Evolutionary conservation across 2,797 vertebrate species (phyloP).

Genomic region (Onychomys arenicola): DNA sequence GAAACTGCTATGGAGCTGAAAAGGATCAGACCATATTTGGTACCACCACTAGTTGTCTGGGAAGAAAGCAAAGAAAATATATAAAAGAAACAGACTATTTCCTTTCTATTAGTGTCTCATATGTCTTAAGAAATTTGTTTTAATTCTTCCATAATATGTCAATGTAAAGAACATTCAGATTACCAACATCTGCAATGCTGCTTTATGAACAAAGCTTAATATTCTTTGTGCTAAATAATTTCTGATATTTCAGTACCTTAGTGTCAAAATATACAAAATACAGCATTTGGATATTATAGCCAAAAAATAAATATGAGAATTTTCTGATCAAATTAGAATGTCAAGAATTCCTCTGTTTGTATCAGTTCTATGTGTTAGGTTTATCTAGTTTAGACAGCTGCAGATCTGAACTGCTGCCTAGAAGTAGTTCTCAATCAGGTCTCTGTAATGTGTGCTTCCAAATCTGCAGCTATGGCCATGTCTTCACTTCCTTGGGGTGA

Average conservation of each 20-base stretch:
- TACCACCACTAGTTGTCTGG: background rate
- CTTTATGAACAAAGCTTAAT: background rate
- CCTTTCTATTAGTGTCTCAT: background rate
- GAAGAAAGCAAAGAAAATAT: background rate
- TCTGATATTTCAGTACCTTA: conserved; percentile 10
- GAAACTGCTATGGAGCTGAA: background rate
- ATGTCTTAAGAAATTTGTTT: conserved; percentile 23
- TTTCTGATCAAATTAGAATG: conserved; percentile 42
- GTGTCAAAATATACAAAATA: conserved; percentile 42
- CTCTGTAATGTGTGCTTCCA: background rate
- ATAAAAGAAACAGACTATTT: background rate
- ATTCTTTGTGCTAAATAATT: background rate
- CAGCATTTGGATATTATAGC: conserved; percentile 29
- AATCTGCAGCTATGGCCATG: background rate
- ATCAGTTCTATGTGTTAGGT: background rate
- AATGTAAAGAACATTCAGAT: conserved; percentile 85
- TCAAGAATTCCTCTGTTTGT: background rate
- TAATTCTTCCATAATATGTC: conserved; percentile 45
- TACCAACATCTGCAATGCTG: conserved; percentile 57
- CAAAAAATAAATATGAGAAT: conserved; percentile 23
- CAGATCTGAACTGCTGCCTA: background rate
- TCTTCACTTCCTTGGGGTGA: background rate
- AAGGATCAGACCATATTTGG: background rate
- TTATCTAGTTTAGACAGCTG: background rate
- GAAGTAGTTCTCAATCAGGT: background rate